Conservation (phyloP, 2,113 vertebrate species). For the Puntigrus tetrazona region DNA sequence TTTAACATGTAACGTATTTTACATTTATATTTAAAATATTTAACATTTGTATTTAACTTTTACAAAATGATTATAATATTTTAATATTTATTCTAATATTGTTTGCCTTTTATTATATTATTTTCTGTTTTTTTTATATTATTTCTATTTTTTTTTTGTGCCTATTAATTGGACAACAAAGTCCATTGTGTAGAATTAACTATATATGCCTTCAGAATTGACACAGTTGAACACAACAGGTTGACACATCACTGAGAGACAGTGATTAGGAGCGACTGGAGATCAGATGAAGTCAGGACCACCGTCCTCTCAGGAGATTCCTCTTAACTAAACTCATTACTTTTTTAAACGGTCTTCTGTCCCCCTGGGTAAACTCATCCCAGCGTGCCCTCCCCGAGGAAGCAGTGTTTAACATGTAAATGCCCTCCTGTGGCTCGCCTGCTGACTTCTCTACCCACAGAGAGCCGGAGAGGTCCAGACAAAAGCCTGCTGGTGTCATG, state of each 20-base stretch:
- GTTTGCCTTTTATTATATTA: too few relatives aligned
- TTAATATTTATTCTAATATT: too few relatives aligned
- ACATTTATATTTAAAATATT: too few relatives aligned
- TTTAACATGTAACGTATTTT: too few relatives aligned
- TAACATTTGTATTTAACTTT: too few relatives aligned
- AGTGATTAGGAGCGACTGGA: constrained; percentile 42
- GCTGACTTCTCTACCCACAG: constrained; percentile 28
- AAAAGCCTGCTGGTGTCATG: constrained; percentile 47
- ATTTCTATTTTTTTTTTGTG: background rate
- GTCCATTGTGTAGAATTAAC: background rate
- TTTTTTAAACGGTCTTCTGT: background rate
- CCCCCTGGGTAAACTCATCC: background rate
- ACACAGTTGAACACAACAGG: background rate
- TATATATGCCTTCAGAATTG: background rate
- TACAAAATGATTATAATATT: too few relatives aligned
- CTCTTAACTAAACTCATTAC: constrained; percentile 1
- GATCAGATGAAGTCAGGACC: constrained; percentile 36
- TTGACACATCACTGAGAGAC: constrained; percentile 28
- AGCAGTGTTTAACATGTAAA: constrained; percentile 54
- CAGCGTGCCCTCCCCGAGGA: background rate
- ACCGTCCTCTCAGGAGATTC: background rate
- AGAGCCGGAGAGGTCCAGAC: constrained; percentile 32
- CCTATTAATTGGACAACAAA: background rate
- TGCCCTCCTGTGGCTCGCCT: constrained; percentile 22
- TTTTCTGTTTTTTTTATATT: too few relatives aligned